Evolutionary conservation across 2,797 vertebrate species (phyloP), one percentile per base, ranked within the genome.

Genomic region (Sebastes alutus): DNA sequence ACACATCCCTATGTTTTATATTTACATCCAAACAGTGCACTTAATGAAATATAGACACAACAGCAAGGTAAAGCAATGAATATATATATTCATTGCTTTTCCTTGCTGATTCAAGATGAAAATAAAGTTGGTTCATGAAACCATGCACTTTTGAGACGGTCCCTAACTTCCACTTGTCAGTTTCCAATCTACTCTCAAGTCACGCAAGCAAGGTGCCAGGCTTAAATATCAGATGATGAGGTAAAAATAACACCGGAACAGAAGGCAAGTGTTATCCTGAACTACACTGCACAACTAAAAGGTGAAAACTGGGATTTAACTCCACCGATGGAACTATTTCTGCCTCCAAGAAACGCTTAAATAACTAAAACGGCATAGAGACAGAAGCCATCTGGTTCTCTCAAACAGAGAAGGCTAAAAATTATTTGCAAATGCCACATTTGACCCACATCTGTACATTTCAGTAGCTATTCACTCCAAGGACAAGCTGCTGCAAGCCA

Each of bases 401-500:
- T 20, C 3, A 33, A 73, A 25, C 60, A 81, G 42, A 73, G 71
- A 79, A 42, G 72, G 70, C 73, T 74, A 75, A 79, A 85, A 76
- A 80, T 77, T 0, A 54, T 69, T 79, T 71, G 52, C 63, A 77
- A 88, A 81, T 80, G 60, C 77, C 61, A 52, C 61, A 42, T 88
- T 72, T 75, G 84, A 88, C 84, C 86, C 86, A 87, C 82, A 88
- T 91, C 76, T 87, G 81, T 66, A 71, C 64, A 72, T 74, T 80
- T 85, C 60, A 20, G 74, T 54, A 68, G 58, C 54, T 35, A 12
- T 35, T 59, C 52, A 38, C 25, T 71, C 58, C 62, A 70, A 83
- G 83, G 86, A 81, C 70, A 20, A 74, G 60, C 84, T 52, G 61
- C 72, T 75, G 79, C 6, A 20, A 59, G 75, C 77, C 84, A 81